These are phyloP conservation scores for Phyto melanocephala DNA, from an alignment of 2,888 invertebrate genomes.

Conservation along the genomic window DNA sequence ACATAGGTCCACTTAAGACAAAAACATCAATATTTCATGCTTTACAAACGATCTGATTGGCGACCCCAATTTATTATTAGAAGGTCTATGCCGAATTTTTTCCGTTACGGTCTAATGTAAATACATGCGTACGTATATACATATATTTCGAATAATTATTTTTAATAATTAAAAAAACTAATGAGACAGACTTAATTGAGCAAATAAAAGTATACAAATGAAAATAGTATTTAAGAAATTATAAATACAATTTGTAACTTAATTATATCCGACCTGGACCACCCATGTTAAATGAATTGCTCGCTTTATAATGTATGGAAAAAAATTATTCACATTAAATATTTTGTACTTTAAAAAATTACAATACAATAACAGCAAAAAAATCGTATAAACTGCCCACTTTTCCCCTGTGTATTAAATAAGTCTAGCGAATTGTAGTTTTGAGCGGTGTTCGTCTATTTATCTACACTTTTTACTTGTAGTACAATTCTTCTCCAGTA, in stretches of 20 bases:
- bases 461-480: too few species aligned
- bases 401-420: background rate
- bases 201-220: too few species aligned
- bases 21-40: too few species aligned
- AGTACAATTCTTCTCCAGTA: background rate
- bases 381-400: background rate
- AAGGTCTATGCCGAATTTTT: too few species aligned
- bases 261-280: constrained; percentile 46
- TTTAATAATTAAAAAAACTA: too few species aligned
- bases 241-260: constrained; percentile 58
- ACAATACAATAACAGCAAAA: background rate
- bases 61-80: too few species aligned
- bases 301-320: constrained; percentile 9
- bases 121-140: too few species aligned
- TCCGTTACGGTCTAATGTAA: too few species aligned
- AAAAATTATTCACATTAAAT: constrained; percentile 12
- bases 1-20: too few species aligned
- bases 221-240: background rate
- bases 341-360: background rate
- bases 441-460: background rate
- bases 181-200: too few species aligned
- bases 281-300: constrained; percentile 34
- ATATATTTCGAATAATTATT: too few species aligned
- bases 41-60: too few species aligned
- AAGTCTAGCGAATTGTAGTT: background rate